Conservation (phyloP, 2,888 invertebrate species). For the Mamestra brassicae region DNA sequence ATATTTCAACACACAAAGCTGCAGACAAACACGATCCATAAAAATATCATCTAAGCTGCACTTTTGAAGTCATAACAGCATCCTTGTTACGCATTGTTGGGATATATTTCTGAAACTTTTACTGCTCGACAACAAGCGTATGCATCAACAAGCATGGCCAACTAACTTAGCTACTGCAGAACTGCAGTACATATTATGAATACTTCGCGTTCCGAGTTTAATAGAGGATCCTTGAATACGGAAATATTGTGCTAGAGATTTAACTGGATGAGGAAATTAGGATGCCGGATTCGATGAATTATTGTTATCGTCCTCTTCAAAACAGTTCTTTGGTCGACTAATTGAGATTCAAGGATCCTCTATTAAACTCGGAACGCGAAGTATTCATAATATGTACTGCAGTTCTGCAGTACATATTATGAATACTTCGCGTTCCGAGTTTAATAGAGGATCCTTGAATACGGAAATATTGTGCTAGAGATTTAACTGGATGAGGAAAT, state of each 20-base stretch:
- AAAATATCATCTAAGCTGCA: constrained; percentile 37
- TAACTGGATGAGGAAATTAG: neutral
- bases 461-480: constrained; percentile 3
- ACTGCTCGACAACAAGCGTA: constrained; percentile 30
- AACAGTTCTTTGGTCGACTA: too few species aligned
- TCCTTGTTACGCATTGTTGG: constrained; percentile 53
- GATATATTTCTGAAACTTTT: constrained; percentile 53
- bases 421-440: constrained; percentile 38
- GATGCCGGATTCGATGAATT: neutral
- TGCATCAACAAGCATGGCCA: constrained; percentile 44
- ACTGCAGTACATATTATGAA: constrained; percentile 32
- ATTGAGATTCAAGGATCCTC: neutral
- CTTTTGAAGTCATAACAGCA: constrained; percentile 57
- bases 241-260: constrained; percentile 12
- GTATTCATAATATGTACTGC: constrained; percentile 42
- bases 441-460: constrained; percentile 1
- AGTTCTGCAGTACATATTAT: constrained; percentile 23
- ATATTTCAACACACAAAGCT: constrained; percentile 29
- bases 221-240: neutral
- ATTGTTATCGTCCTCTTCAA: neutral
- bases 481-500: constrained; percentile 3
- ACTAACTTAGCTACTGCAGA: constrained; percentile 29
- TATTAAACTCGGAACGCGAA: constrained; percentile 27
- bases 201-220: constrained; percentile 35
- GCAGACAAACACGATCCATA: constrained; percentile 18